Percentiles rank a stretch among this genome's conserved stretches.
Evolutionary conservation across 2,888 invertebrate genomes (phyloP).

Genomic region (Agonum fuliginosum): DNA sequence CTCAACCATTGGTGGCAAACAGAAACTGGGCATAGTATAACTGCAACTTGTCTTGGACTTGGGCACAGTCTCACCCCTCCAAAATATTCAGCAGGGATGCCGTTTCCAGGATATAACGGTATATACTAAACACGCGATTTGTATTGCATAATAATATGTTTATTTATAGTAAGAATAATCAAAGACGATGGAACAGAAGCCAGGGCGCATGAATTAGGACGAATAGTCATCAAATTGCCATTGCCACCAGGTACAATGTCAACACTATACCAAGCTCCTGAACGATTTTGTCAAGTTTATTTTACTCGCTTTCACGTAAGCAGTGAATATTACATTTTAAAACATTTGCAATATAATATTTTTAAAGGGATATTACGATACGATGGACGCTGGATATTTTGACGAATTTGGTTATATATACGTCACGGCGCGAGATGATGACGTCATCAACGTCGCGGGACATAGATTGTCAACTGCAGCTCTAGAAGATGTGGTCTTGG

Average conservation of each 20-base stretch:
- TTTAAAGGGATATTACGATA: constrained; percentile 90
- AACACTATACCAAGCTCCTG: constrained; percentile 87
- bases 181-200: constrained; percentile 83
- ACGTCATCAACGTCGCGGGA: constrained; percentile 96
- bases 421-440: constrained; percentile 94
- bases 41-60: constrained; percentile 88
- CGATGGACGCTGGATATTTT: constrained; percentile 94
- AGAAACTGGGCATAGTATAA: constrained; percentile 93
- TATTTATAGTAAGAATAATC: constrained; percentile 78
- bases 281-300: constrained; percentile 87
- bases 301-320: constrained; percentile 89
- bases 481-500: constrained; percentile 90
- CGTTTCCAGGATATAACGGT: constrained; percentile 93
- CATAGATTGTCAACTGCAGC: constrained; percentile 93
- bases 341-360: neutral
- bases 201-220: constrained; percentile 83
- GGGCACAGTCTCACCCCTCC: constrained; percentile 83
- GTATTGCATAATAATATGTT: constrained; percentile 4
- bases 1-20: constrained; percentile 99
- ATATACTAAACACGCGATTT: constrained; percentile 67
- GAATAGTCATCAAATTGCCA: constrained; percentile 89
- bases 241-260: constrained; percentile 92
- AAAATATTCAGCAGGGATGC: constrained; percentile 86
- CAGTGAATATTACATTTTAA: constrained; percentile 54
- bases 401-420: constrained; percentile 90